Base-by-base conservation (phyloP, 2,113 vertebrate genomes). In the Cebus imitator region DNA sequence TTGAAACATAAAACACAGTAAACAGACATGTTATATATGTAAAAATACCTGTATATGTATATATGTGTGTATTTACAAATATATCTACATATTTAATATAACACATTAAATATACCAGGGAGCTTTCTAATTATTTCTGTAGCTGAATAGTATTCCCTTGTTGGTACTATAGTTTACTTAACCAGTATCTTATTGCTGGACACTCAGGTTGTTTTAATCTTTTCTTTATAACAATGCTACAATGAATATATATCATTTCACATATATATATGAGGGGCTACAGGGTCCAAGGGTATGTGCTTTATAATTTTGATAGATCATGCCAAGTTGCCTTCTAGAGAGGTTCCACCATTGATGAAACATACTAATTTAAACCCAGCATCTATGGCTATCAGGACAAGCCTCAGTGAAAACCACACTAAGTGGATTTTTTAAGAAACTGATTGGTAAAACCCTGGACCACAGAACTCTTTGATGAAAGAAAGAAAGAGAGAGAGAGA, bases 301-400 rank as follows among this genome's bases (percentile, higher is more conserved):
- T 87, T 91, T 80, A 35, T 86, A 68, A 68, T 94, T 94, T 90
- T 92, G 58, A 52, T 58, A 78, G 58, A 68, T 35, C 73, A 82
- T 86, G 21, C 52, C 70, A 78, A 20, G 25, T 70, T 61, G 81
- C 35, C 66, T 68, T 91, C 64, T 6, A 37, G 25, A 88, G 18
- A 72, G 45, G 27, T 72, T 37, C 17, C 25, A 52, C n/a, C 2
- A 50, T 12, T 3, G 37, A 2, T 32, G 76, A 78, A 76, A 45
- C 23, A 3, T 48, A 11, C 6, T 58, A 45, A 5, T 89, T 50
- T 52, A 72, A 73, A 82, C 32, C 23, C 40, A 72, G 88, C 10
- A 20, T 61, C 52, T 75, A 0, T 73, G 48, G n/a, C 64, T 45
- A 87, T 32, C 27, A 73, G 27, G 81, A 55, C 17, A 16, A 45